Base-by-base conservation (phyloP, 2,797 vertebrate genomes). In the Mormyrus hasselquistii region DNA sequence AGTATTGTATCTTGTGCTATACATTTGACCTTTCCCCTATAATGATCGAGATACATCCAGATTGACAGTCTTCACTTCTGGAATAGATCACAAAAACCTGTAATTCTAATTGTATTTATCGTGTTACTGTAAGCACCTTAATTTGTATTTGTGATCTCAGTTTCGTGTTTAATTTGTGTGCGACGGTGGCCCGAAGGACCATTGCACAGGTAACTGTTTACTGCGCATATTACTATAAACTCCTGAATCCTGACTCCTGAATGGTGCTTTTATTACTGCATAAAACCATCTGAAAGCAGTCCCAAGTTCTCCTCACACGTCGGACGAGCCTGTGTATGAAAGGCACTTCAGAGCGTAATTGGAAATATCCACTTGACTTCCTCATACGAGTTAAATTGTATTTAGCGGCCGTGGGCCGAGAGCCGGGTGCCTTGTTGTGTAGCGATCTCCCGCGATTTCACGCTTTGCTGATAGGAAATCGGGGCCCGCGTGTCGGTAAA, bases 391-490 rank as follows among this genome's bases (percentile, higher is more conserved):
- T 96, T 94, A 93, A 95, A 96, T 97, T 97, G 97, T 96, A 97
- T 97, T 95, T 96, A 95, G 94, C 94, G 95, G 95, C 94, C 92
- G 95, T 94, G 93, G 5, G 94, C 95, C 93, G 96, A 95, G 95
- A 96, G 96, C 96, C 96, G 94, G 94, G 95, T 95, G 92, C 94
- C 96, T 97, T 97, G 97, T 97, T 98, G 96, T 97, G 95, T 95
- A 94, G 96, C 95, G 96, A 97, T 98, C 96, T 97, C 95, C 94
- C 95, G 95, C 97, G 97, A 99, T 98, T 99, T 99, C 97, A 97
- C 97, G 97, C 97, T 98, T 98, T 98, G 94, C 96, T 96, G 96
- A 98, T 98, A 96, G 97, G 97, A 99, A 99, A 98, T 98, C 97
- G 98, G 97, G 95, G 97, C 96, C 93, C 94, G 96, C 95, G 95